Base-by-base conservation (phyloP, 2,797 vertebrate genomes). In the Ispidina picta region DNA sequence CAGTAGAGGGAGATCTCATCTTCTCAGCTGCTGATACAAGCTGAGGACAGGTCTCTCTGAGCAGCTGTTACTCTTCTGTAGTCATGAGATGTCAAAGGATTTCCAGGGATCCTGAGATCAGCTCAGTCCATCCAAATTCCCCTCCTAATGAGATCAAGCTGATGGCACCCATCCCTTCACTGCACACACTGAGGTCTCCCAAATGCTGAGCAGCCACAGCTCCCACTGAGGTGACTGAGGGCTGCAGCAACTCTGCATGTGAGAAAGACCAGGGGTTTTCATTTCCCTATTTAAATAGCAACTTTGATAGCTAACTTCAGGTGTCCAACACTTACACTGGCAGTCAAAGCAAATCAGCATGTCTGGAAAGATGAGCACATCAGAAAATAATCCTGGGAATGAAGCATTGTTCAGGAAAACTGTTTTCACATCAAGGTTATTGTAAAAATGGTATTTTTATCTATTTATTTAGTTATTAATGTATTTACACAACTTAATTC, bases 61-160 rank as follows among this genome's bases (percentile, higher is more conserved):
- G 41, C 13, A 87, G 89, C 33, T 3, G 0, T 59, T 65, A 31
- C 22, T 41, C 51, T 59, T 33, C 33, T 82, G 74, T 58, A 78
- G 89, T 69, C 28, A 28, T 70, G 74, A 89, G 75, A 89, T 86
- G 85, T 68, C 41, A 66, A 76, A 91, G 83, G 56, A 93, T 89
- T 94, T 94, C 60, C 68, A 71, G 73, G 56, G 90, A 95, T 89
- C 52, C 48, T 79, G 71, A 56, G 56, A 83, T 71, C 80, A 77
- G 21, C 35, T 86, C 76, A 39, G 52, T 72, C 66, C 83, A 82
- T 66, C 58, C 83, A 86, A 88, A 88, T 66, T 79, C 77, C 54
- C 80, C 60, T 63, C 17, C 0, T 0, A 78, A 74, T 10, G 26
- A 90, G 73, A 39, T 39, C 15, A 15, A 39, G 37, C 37, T 39